Evolutionary conservation across 2,888 invertebrate species (phyloP).

Genomic region (Priocnemis perturbator): DNA sequence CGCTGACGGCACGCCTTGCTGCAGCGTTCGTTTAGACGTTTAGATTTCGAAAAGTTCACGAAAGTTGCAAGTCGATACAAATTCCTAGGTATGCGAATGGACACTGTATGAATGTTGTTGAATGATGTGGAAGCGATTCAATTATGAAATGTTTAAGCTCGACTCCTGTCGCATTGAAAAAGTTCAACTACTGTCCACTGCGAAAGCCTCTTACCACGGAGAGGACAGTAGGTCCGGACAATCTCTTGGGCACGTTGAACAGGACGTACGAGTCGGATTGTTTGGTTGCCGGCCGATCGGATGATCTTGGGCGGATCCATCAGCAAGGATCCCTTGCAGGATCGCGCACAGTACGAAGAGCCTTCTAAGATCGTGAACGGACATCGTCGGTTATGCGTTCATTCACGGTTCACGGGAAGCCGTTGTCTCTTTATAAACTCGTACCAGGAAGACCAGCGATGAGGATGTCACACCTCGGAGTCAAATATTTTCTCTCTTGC

Average conservation of each 20-base stretch:
- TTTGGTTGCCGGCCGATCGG: constrained; percentile 4
- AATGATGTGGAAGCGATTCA: no score
- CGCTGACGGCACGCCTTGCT: no score
- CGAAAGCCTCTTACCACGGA: constrained; percentile 46
- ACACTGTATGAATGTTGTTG: no score
- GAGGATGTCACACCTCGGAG: background rate
- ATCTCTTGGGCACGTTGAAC: constrained; percentile 50
- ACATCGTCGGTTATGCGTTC: constrained; percentile 35
- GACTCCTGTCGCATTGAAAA: no score
- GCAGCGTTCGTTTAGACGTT: no score
- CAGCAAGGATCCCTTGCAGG: constrained; percentile 18
- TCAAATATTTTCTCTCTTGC: constrained; percentile 18
- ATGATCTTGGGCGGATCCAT: constrained; percentile 29
- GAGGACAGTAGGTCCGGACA: constrained; percentile 43
- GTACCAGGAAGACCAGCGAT: constrained; percentile 6
- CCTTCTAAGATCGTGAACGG: constrained; percentile 10
- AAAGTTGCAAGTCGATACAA: no score
- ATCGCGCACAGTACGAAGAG: constrained; percentile 24
- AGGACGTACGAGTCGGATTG: constrained; percentile 38
- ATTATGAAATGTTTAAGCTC: no score
- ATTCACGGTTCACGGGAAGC: background rate
- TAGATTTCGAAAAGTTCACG: no score
- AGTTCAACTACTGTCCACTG: no score
- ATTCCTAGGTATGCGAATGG: no score
- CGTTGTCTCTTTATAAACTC: constrained; percentile 41